These are phyloP conservation scores for Salvelinus namaycush DNA, from an alignment of 2,113 vertebrate genomes.

Conservation along the genomic window DNA sequence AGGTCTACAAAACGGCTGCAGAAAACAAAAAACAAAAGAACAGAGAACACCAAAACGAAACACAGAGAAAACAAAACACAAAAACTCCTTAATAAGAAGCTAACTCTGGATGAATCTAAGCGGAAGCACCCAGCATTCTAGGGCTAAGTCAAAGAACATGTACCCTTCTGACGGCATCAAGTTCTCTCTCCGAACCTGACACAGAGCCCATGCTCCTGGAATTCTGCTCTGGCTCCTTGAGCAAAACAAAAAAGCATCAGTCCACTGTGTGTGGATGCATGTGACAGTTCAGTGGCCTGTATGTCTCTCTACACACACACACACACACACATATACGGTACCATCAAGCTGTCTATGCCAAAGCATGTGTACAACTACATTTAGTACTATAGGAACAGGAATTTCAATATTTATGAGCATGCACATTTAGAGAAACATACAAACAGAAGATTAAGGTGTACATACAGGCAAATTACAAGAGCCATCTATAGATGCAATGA, in stretches of 20 bases:
- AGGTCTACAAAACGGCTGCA: background rate
- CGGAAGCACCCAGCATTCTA: slow-evolving; percentile 24
- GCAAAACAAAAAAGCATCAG: slow-evolving; percentile 72
- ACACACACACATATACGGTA: slow-evolving; percentile 3
- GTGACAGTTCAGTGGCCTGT: slow-evolving; percentile 25
- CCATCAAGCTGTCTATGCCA: background rate
- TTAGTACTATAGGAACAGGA: background rate
- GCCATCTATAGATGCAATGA: background rate
- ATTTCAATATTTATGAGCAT: background rate
- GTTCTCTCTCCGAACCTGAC: slow-evolving; percentile 69
- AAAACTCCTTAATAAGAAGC: background rate
- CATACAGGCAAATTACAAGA: background rate
- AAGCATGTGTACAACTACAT: background rate
- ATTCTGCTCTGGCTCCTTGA: slow-evolving; percentile 65
- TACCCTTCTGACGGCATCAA: slow-evolving; percentile 57
- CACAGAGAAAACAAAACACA: slow-evolving; percentile 8
- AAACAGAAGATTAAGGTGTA: background rate
- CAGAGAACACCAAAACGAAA: slow-evolving; percentile 2
- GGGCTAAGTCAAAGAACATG: slow-evolving; percentile 56
- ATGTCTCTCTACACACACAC: slow-evolving; percentile 14
- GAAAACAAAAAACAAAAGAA: slow-evolving; percentile 16
- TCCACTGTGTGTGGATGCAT: slow-evolving; percentile 25
- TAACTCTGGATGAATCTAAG: slow-evolving; percentile 14
- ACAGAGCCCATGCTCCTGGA: slow-evolving; percentile 48
- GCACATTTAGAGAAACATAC: background rate